phyloP scores from a whole-genome alignment of 2,113 vertebrate genomes.

The Gulo gulo region DNA sequence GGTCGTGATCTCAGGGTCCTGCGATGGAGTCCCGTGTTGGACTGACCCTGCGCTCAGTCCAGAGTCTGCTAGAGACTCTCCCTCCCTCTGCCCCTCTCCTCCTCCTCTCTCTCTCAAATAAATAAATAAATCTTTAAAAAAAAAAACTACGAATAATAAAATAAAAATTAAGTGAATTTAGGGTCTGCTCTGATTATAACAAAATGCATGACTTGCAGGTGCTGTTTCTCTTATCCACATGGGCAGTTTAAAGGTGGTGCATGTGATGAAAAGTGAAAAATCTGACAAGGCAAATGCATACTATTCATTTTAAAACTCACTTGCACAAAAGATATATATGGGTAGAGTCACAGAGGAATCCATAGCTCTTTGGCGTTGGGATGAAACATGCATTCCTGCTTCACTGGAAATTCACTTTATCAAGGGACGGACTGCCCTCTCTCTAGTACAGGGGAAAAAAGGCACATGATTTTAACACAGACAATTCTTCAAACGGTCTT shows the following conservation, averaged over 20 bases:
- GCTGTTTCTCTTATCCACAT: background rate
- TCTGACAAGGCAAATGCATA: slow-evolving; percentile 21
- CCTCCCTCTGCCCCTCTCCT: background rate
- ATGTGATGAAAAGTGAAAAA: background rate
- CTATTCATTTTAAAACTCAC: slow-evolving; percentile 49
- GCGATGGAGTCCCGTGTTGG: background rate
- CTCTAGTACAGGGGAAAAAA: background rate
- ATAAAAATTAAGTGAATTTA: background rate
- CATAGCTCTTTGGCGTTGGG: background rate
- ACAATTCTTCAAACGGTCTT: slow-evolving; percentile 65
- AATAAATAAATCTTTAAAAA: background rate
- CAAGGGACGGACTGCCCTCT: slow-evolving; percentile 11
- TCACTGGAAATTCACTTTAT: slow-evolving; percentile 47
- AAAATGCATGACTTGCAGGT: background rate
- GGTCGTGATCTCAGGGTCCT: background rate
- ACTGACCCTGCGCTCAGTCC: background rate
- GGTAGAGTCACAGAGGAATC: slow-evolving; percentile 34
- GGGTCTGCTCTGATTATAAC: background rate
- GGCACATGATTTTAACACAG: slow-evolving; percentile 53
- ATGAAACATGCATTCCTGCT: slow-evolving; percentile 46
- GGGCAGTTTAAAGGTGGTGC: background rate
- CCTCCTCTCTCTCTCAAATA: background rate
- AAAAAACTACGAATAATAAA: background rate
- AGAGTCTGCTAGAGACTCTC: background rate
- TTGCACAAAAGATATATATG: slow-evolving; percentile 42